Evolutionary conservation across 35 echinoderm and acorn worm genomes (phyloP).

Genomic region (Hemicentrotus pulcherrimus): DNA sequence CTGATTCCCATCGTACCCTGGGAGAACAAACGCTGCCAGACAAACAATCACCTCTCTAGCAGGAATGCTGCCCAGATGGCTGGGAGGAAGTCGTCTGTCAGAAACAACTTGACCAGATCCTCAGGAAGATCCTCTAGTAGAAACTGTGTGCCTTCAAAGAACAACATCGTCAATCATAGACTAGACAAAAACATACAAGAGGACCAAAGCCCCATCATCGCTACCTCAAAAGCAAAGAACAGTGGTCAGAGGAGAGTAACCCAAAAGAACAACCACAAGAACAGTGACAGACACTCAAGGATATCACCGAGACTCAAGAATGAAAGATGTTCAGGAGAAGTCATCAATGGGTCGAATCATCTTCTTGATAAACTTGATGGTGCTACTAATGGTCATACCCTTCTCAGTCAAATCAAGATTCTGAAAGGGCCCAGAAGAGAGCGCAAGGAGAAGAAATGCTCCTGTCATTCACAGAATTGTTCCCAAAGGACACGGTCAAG

Average conservation of each 20-base stretch:
- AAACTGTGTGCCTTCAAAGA: constrained; percentile 47
- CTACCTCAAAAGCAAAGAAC: constrained; percentile 42
- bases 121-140: constrained; percentile 31
- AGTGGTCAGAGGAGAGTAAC: neutral
- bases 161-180: constrained; percentile 38
- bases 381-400: constrained; percentile 20
- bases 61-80: neutral
- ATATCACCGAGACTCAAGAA: neutral
- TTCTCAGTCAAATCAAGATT: constrained; percentile 37
- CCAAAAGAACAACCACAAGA: constrained; percentile 2
- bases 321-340: neutral
- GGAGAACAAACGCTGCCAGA: constrained; percentile 46
- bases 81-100: neutral
- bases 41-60: constrained; percentile 32
- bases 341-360: constrained; percentile 21
- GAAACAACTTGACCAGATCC: constrained; percentile 11
- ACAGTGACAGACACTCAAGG: neutral
- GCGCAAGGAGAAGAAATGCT: constrained; percentile 44
- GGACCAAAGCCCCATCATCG: constrained; percentile 40
- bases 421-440: constrained; percentile 35
- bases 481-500: neutral
- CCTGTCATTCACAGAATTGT: constrained; percentile 35
- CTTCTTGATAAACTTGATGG: neutral
- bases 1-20: constrained; percentile 86
- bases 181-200: neutral